These are phyloP conservation scores for Python bivittatus DNA, from an alignment of 2,113 vertebrate species.

Conservation along the genomic window DNA sequence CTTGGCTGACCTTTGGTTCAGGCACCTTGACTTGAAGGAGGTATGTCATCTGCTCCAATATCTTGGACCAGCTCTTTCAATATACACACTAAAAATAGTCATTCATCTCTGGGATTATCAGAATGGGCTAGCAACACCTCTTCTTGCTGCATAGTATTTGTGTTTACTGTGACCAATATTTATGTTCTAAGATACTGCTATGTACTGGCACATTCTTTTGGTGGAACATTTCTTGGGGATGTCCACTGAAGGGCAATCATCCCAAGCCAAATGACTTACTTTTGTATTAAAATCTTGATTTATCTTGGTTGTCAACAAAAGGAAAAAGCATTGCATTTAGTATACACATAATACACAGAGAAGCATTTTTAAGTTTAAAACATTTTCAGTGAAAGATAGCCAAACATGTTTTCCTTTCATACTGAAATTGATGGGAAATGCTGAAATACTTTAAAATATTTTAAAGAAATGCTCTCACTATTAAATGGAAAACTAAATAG, in stretches of 20 bases:
- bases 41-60: neutral
- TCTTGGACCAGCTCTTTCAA: neutral
- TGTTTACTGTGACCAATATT: neutral
- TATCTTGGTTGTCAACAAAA: neutral
- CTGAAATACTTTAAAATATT: neutral
- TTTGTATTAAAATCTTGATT: neutral
- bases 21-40: neutral
- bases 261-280: neutral
- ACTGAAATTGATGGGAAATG: neutral
- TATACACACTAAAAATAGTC: neutral
- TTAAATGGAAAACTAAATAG: constrained; percentile 7
- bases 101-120: neutral
- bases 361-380: neutral
- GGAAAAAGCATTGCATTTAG: neutral
- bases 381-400: neutral
- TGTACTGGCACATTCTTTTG: neutral
- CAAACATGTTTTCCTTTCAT: neutral
- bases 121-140: neutral
- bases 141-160: neutral
- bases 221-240: neutral
- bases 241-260: neutral
- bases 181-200: neutral
- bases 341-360: neutral
- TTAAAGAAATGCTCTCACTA: neutral
- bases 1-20: neutral